Percentiles rank a stretch among this genome's conserved stretches.
Conservation (phyloP, 2,888 invertebrate species). For the Druceiella hillmani region DNA sequence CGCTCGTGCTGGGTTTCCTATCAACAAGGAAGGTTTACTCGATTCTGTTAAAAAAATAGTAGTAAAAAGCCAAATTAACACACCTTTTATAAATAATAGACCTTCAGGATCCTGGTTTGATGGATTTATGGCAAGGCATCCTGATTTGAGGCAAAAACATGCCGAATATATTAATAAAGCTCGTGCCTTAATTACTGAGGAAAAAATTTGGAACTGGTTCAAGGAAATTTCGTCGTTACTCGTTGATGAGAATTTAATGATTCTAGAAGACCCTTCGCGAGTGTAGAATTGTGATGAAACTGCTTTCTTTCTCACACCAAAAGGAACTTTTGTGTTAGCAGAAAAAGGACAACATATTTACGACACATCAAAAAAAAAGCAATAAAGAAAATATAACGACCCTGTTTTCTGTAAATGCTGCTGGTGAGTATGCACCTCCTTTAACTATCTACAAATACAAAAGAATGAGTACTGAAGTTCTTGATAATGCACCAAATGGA, state of each 20-base stretch:
- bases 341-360: slow-evolving; percentile 14
- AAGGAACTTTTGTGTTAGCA: slow-evolving; percentile 17
- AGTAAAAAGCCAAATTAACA: slow-evolving; percentile 16
- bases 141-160: slow-evolving; percentile 23
- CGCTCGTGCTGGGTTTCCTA: slow-evolving; percentile 22
- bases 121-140: slow-evolving; percentile 20
- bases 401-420: slow-evolving; percentile 15
- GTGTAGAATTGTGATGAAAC: slow-evolving; percentile 16
- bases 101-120: slow-evolving; percentile 22
- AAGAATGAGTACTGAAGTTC: slow-evolving; percentile 16
- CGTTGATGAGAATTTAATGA: slow-evolving; percentile 6
- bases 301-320: slow-evolving; percentile 19
- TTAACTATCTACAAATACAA: slow-evolving; percentile 20
- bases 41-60: slow-evolving; percentile 25
- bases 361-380: too few species aligned
- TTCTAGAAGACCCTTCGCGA: slow-evolving; percentile 8
- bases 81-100: slow-evolving; percentile 23
- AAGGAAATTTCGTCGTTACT: background rate
- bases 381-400: slow-evolving; percentile 17
- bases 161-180: slow-evolving; percentile 24
- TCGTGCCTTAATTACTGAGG: slow-evolving; percentile 22
- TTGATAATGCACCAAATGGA: slow-evolving; percentile 11
- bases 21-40: slow-evolving; percentile 23
- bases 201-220: slow-evolving; percentile 17
- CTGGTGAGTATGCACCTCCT: slow-evolving; percentile 19